Conservation (phyloP, 1,140 invertebrate species). For the Aphis gossypii region DNA sequence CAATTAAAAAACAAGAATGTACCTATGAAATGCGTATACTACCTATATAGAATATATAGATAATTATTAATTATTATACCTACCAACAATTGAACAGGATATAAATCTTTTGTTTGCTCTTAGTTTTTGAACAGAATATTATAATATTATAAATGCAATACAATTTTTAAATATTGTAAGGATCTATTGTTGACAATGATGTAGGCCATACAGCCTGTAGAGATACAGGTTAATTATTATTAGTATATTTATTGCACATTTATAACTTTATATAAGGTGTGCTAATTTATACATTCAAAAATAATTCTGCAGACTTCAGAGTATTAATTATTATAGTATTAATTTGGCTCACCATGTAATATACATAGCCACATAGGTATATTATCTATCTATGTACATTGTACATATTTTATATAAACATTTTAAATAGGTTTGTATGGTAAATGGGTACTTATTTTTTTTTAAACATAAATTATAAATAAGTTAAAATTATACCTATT, state of each 20-base stretch:
- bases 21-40: too few species aligned
- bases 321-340: too few species aligned
- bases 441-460: neutral
- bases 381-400: too few species aligned
- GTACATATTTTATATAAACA: too few species aligned
- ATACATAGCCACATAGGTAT: too few species aligned
- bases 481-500: neutral
- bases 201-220: neutral
- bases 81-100: too few species aligned
- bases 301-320: neutral
- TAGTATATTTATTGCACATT: neutral
- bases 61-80: neutral
- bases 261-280: neutral
- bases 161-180: neutral
- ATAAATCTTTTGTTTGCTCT: neutral
- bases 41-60: too few species aligned
- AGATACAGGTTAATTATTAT: neutral
- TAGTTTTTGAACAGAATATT: neutral
- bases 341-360: neutral
- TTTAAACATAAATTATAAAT: neutral
- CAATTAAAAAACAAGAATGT: too few species aligned
- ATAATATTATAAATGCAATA: neutral
- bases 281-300: neutral
- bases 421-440: too few species aligned
- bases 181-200: too few species aligned